Conservation (phyloP, 2,888 invertebrate species). For the Cantharis flavilabris region DNA sequence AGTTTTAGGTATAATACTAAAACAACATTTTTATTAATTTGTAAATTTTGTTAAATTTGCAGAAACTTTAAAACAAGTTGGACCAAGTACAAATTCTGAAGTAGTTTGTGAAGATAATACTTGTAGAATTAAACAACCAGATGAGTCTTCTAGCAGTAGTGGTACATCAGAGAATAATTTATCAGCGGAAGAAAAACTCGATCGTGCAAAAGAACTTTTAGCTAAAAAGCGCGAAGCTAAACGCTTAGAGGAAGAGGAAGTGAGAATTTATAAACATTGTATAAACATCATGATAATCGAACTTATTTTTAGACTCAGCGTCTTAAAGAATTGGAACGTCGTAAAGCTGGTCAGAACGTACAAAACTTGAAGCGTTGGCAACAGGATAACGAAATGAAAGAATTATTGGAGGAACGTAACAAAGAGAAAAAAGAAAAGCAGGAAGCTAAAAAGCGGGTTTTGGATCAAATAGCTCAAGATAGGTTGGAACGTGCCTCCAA, state of each 20-base stretch:
- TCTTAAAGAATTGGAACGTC: constrained; percentile 69
- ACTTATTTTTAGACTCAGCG: constrained; percentile 43
- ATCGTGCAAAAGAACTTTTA: constrained; percentile 69
- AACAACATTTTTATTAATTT: background rate
- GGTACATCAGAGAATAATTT: constrained; percentile 19
- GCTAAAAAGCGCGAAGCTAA: constrained; percentile 69
- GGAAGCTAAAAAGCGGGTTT: constrained; percentile 74
- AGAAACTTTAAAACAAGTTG: constrained; percentile 35
- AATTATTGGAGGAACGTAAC: constrained; percentile 72
- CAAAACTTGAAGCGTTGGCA: constrained; percentile 74
- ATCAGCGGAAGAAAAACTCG: constrained; percentile 63
- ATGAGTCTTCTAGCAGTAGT: constrained; percentile 17
- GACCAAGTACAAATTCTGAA: constrained; percentile 5
- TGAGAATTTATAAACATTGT: constrained; percentile 42
- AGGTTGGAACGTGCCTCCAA: constrained; percentile 68
- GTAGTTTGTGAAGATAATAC: constrained; percentile 59
- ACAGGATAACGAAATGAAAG: constrained; percentile 74
- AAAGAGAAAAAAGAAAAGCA: constrained; percentile 78
- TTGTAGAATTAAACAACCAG: constrained; percentile 48
- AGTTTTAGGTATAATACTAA: background rate
- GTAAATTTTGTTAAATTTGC: background rate
- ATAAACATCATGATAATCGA: background rate
- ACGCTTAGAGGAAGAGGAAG: constrained; percentile 69
- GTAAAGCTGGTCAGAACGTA: constrained; percentile 73
- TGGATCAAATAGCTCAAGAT: constrained; percentile 85